Evolutionary conservation across 2,113 vertebrate genomes (phyloP).

Genomic region (Pituophis catenifer): DNA sequence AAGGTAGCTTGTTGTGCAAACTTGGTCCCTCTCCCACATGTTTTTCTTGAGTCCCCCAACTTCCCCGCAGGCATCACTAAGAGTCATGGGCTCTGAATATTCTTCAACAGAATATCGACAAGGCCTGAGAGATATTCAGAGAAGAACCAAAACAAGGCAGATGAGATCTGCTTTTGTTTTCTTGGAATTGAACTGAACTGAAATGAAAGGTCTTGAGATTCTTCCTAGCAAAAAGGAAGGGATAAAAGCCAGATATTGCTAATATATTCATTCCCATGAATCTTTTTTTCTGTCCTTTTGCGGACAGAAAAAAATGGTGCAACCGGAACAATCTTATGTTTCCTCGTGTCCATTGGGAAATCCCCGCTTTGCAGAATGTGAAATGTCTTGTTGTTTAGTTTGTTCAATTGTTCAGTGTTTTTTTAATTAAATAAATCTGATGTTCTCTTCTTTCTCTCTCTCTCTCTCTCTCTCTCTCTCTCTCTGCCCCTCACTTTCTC

Average conservation of each 20-base stretch:
- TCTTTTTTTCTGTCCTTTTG: neutral
- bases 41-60: neutral
- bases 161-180: neutral
- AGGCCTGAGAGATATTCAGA: neutral
- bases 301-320: too few relatives aligned
- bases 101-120: neutral
- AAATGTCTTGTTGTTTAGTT: constrained; percentile 29
- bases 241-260: neutral
- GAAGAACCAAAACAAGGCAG: neutral
- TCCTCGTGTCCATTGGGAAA: neutral
- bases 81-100: neutral
- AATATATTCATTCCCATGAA: neutral
- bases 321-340: neutral
- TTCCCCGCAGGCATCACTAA: neutral
- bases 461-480: too few relatives aligned
- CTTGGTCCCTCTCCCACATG: neutral
- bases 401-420: neutral
- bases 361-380: constrained; percentile 4
- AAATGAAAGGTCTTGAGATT: neutral
- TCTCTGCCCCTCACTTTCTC: neutral
- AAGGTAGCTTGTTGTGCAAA: too few relatives aligned
- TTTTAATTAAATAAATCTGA: neutral
- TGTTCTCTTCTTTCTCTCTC: neutral
- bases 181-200: neutral
- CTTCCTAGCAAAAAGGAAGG: neutral